These are phyloP conservation scores for Drosophila arawakana DNA, from an alignment of 1,140 invertebrate genomes.

Conservation along the genomic window DNA sequence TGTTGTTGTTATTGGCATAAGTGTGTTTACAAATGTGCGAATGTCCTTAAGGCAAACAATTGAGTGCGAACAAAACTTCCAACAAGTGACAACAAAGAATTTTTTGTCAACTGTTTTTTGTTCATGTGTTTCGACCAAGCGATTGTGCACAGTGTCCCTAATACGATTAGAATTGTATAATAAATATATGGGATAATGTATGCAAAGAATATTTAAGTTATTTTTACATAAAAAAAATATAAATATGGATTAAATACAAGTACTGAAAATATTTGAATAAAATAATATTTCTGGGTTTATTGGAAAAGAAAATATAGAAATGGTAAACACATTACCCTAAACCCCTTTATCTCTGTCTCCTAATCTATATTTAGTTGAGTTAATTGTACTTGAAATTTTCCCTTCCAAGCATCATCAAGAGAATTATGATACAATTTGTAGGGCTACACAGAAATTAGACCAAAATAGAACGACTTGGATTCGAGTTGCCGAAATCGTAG, in stretches of 20 bases:
- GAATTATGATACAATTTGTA: neutral
- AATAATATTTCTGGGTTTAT: neutral
- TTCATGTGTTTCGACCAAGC: constrained; percentile 22
- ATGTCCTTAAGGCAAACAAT: constrained; percentile 83
- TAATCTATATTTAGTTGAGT: too few species aligned
- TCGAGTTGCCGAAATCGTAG: constrained; percentile 62
- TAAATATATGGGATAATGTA: neutral
- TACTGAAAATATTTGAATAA: neutral
- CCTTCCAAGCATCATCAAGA: too few species aligned
- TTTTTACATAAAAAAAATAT: neutral
- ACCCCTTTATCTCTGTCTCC: too few species aligned
- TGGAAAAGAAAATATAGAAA: too few species aligned
- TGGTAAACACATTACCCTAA: too few species aligned
- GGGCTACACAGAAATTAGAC: neutral
- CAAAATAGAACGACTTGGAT: constrained; percentile 45
- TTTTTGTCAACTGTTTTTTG: constrained; percentile 55
- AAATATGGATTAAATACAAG: neutral
- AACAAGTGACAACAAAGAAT: constrained; percentile 73
- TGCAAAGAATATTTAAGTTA: neutral
- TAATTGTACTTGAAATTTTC: too few species aligned
- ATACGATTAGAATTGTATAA: neutral
- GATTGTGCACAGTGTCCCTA: constrained; percentile 47
- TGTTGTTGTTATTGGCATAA: constrained; percentile 36
- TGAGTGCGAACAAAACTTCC: constrained; percentile 83
- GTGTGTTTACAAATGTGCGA: constrained; percentile 80